Base-by-base conservation (phyloP, 2,888 invertebrate species). In the Hartigia nigra region DNA sequence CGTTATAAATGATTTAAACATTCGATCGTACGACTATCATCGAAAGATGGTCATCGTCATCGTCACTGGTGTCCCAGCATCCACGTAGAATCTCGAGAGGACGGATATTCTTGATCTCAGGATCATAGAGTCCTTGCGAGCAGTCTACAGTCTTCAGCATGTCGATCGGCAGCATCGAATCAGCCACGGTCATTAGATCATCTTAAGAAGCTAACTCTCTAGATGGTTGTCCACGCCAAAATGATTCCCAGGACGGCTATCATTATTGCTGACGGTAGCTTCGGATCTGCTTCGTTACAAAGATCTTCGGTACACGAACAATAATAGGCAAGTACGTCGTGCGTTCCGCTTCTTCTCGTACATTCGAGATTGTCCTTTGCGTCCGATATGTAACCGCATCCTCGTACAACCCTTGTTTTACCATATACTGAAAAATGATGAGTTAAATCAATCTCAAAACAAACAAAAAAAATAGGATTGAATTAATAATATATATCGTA, bases 301-400 rank as follows among this genome's bases (percentile, higher is more conserved):
- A 96, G 93, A 88, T 96, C 95, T 11, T 93, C 93, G 87, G 95
- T 95, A 91, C 97, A 97, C 80, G 96, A 93, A 91, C 97, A 97
- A 91, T 96, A 97, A 3, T 93, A 92, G 77, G 96, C 94, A 84
- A 95, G 94, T 0, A 97, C 94, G 85, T 95, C 95, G 82, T 96
- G 96, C 31, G 95, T 96, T 69, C 97, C 97, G 23, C 94, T 93
- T 81, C 96, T 94, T 85, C 93, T 93, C 82, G 95, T 91, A 89
- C 97, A 97, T 11, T 93, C 92, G 80, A 93, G 93, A 86, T 94
- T 93, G 86, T 94, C 92, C 4, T 92, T 93, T 4, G 85, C 87
- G 83, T 96, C 96, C 34, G 93, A 93, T 76, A 97, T 92, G 91
- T 96, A 97, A 3, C 97, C 97, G 87, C 97, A 97, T 80, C 95